Evolutionary conservation across 2,888 invertebrate species (phyloP), one percentile per base, ranked within the genome.

Genomic region (Mylabris sibirica): DNA sequence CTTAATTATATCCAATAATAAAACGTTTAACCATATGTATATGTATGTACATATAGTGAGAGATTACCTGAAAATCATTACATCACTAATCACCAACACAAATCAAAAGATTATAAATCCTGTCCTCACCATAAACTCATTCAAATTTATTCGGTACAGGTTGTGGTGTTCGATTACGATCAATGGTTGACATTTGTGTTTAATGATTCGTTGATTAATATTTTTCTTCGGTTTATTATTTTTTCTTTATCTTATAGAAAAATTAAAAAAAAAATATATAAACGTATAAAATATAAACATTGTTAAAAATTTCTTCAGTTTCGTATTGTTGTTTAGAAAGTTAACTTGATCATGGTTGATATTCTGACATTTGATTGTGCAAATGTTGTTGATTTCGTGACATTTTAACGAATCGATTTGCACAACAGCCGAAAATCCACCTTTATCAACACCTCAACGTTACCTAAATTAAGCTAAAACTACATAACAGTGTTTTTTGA

Each of bases 391-490:
- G 60, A 35, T 60, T 60, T 60, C 60, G 30, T 60, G 60, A 35
- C 60, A 60, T 60, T 60, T 60, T 60, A 60, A 60, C n/a, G 60
- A 34, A 34, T 60, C n/a, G 60, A 60, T 60, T 60, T 35, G n/a
- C 60, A 26, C 35, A 35, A 60, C 60, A 20, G 49, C 20, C 49
- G 20, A 49, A 49, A 49, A 49, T 20, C 49, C 20, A 49, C 49
- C 49, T 49, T 20, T 49, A 49, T 3, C n/a, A 49, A 49, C 49
- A 49, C 20, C 20, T 49, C 3, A 22, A 20, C 8, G 8, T 6
- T 30, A 30, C 5, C 30, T 30, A 30, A 30, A 30, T 30, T 30
- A 8, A 30, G 30, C 4, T 30, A 30, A 30, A 30, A 30, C 30
- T 8, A 30, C 30, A 30, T 30, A n/a, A n/a, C n/a, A n/a, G n/a